These are phyloP conservation scores for Lepidocyrtoides sp. DNA, from an alignment of 2,888 invertebrate species.

Conservation along the genomic window DNA sequence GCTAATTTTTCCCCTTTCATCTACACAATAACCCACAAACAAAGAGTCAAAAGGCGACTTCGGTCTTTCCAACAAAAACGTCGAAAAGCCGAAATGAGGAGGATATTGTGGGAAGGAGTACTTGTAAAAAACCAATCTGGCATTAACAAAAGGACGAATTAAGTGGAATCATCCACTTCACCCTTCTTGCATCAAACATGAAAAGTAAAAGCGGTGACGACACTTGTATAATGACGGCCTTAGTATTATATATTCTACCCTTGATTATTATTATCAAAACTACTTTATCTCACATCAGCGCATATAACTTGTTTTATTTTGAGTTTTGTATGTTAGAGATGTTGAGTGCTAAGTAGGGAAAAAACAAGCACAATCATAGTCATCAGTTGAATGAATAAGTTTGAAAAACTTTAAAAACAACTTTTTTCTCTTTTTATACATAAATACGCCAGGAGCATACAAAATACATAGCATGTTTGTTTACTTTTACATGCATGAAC, in stretches of 20 bases:
- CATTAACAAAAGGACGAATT: conserved; percentile 74
- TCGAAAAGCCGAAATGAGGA: conserved; percentile 14
- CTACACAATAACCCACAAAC: conserved; percentile 46
- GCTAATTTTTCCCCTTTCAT: conserved; percentile 69
- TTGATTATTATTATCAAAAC: conserved; percentile 46
- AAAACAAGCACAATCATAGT: not conserved
- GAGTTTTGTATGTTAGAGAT: not conserved
- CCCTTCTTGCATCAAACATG: conserved; percentile 4
- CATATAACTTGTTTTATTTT: not conserved
- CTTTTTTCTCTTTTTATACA: conserved; percentile 10
- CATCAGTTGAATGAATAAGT: conserved; percentile 42
- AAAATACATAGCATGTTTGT: conserved; percentile 5
- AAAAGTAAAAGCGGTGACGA: conserved; percentile 41
- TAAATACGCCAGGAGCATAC: not conserved
- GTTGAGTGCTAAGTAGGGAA: no score
- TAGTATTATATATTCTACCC: not conserved
- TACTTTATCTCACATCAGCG: not conserved
- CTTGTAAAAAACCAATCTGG: conserved; percentile 77
- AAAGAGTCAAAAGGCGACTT: conserved; percentile 38
- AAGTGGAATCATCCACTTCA: conserved; percentile 79
- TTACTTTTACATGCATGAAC: conserved; percentile 23
- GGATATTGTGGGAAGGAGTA: conserved; percentile 13
- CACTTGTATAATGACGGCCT: not conserved
- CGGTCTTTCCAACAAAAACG: not conserved
- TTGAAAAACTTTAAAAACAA: conserved; percentile 17